These are phyloP conservation scores for Amphipoea oculea DNA, from an alignment of 2,888 invertebrate species.

Conservation along the genomic window DNA sequence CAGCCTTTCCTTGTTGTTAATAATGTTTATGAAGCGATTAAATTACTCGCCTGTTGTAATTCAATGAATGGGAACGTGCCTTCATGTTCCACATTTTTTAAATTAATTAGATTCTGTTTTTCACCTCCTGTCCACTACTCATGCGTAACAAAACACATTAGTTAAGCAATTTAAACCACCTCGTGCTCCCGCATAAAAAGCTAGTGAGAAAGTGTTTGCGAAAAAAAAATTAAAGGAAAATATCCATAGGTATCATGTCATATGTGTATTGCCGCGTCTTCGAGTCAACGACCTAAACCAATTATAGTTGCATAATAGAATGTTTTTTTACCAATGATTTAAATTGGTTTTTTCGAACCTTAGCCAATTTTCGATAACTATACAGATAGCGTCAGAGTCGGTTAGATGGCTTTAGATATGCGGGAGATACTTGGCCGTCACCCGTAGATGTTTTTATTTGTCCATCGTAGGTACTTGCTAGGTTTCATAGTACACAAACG, in stretches of 20 bases:
- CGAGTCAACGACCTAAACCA: constrained; percentile 85
- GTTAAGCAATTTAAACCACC: constrained; percentile 70
- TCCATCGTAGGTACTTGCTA: not conserved
- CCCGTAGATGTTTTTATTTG: constrained; percentile 20
- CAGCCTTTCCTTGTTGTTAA: constrained; percentile 42
- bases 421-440: constrained; percentile 48
- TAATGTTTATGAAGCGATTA: constrained; percentile 38
- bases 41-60: constrained; percentile 36
- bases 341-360: constrained; percentile 82
- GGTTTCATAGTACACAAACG: constrained; percentile 18
- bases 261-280: constrained; percentile 78
- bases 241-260: constrained; percentile 72
- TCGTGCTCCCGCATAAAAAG: constrained; percentile 70
- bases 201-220: constrained; percentile 81
- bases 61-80: constrained; percentile 55
- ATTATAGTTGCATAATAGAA: constrained; percentile 86
- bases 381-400: constrained; percentile 75
- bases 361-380: constrained; percentile 80
- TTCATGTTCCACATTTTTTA: constrained; percentile 63
- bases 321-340: constrained; percentile 75
- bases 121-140: constrained; percentile 68
- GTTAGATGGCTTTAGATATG: constrained; percentile 66
- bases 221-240: constrained; percentile 71
- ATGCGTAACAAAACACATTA: constrained; percentile 78
- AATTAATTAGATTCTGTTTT: constrained; percentile 70